These are phyloP conservation scores for Tragulus kanchil DNA, from an alignment of 2,113 vertebrate genomes.

Conservation along the genomic window DNA sequence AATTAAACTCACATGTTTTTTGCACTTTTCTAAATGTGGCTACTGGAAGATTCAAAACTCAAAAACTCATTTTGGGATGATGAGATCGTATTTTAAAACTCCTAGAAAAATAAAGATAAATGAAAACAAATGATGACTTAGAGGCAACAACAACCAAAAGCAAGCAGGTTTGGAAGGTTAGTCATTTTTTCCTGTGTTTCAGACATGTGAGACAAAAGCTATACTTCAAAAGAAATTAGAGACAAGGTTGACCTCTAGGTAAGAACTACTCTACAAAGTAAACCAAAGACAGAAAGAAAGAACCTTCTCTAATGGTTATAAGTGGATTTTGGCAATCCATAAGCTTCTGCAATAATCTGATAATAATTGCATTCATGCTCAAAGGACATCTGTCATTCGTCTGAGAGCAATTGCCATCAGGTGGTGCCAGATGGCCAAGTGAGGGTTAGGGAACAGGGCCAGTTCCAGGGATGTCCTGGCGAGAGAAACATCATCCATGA, in stretches of 20 bases:
- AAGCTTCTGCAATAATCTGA: not conserved
- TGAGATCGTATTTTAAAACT: no score
- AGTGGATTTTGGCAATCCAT: not conserved
- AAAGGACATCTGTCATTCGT: not conserved
- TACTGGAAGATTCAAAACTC: not conserved
- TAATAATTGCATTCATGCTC: not conserved
- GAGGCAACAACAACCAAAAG: not conserved
- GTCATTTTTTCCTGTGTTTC: not conserved
- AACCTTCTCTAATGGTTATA: not conserved
- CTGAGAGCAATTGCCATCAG: not conserved
- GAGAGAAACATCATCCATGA: accelerated
- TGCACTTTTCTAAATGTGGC: not conserved
- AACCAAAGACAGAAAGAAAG: not conserved
- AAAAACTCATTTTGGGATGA: no score
- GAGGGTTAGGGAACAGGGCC: not conserved
- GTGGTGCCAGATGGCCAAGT: accelerated
- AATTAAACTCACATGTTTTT: not conserved
- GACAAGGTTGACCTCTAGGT: not conserved
- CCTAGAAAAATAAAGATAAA: no score
- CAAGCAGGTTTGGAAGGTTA: not conserved
- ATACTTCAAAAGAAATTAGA: not conserved
- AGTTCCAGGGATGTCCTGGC: no score
- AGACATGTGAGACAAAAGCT: not conserved
- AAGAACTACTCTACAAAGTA: not conserved
- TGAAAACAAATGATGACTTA: no score